Percentiles rank a stretch among this genome's conserved stretches.
These are phyloP conservation scores for Jordanella pulchra DNA, from an alignment of 2,797 vertebrate species.

Conservation along the genomic window DNA sequence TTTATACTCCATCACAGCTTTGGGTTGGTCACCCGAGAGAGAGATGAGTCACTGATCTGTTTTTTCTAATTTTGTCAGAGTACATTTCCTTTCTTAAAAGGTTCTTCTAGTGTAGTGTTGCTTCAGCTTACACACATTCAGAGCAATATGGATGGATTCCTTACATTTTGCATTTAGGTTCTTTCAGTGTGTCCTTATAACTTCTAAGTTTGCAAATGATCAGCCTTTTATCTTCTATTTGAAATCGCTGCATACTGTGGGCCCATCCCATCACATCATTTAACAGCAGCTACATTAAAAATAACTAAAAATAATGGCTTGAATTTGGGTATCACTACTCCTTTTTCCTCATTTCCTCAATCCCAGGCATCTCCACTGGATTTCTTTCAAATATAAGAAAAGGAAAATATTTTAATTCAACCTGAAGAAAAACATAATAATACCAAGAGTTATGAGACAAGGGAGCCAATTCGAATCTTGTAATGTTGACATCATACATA, in stretches of 20 bases:
- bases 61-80: no score
- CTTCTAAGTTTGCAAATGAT: no score
- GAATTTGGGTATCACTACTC: neutral
- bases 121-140: no score
- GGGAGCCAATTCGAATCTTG: neutral
- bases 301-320: neutral
- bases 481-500: slow-evolving; percentile 2
- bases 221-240: no score
- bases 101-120: no score
- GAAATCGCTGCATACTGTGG: neutral
- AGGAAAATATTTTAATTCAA: neutral
- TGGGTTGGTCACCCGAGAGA: no score
- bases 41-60: no score
- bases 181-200: no score
- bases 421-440: neutral
- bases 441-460: neutral
- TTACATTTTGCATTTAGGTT: no score
- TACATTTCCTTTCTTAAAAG: no score
- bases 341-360: neutral
- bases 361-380: neutral
- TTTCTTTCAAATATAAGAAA: neutral
- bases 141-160: no score
- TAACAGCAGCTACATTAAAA: neutral
- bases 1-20: no score
- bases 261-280: neutral